Base-by-base conservation (phyloP, 2,113 vertebrate genomes). In the Passer montanus region DNA sequence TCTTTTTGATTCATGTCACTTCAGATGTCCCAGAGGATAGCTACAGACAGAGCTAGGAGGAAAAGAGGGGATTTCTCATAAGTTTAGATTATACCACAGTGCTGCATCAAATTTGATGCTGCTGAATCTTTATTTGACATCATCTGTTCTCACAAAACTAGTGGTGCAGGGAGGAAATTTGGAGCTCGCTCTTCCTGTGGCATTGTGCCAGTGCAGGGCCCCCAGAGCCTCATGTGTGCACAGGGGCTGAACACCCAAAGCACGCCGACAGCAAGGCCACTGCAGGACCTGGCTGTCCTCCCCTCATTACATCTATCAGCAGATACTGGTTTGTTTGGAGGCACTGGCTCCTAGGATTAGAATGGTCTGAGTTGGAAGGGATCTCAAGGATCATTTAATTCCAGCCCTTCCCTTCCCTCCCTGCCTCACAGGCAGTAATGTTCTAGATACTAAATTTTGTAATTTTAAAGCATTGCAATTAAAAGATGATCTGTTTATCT, bases 201-300 rank as follows among this genome's bases (percentile, higher is more conserved):
- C 33, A 15, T 10, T 67, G 35, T 53, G 33, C 9, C 17, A 4
- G n/a, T 6, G 13, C 56, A 73, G 35, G 30, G 33, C 7, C 63
- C 35, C 55, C 2, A 2, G 9, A 9, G 15, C 27, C 13, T 10
- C 0, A 0, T 23, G 28, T 28, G 24, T 11, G 35, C 22, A 8
- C 14, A 46, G 35, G 9, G n/a, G 7, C 37, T 56, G 47, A 18
- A 16, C 5, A 5, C 13, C 56, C 44, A 37, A 6, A 9, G 37
- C 59, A 13, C 0, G 0, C 15, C 59, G 39, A 27, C 74, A 35
- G 10, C 16, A 24, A 31, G 35, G 21, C 12, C 5, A 0, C 52
- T 1, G 0, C 3, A 31, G 35, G 49, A 62, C 30, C 31, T 46
- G 35, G 37, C 22, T 53, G 3, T 39, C 28, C 28, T 64, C 23